Conservation (phyloP, 2,888 invertebrate species). For the Criorhina ranunculi region DNA sequence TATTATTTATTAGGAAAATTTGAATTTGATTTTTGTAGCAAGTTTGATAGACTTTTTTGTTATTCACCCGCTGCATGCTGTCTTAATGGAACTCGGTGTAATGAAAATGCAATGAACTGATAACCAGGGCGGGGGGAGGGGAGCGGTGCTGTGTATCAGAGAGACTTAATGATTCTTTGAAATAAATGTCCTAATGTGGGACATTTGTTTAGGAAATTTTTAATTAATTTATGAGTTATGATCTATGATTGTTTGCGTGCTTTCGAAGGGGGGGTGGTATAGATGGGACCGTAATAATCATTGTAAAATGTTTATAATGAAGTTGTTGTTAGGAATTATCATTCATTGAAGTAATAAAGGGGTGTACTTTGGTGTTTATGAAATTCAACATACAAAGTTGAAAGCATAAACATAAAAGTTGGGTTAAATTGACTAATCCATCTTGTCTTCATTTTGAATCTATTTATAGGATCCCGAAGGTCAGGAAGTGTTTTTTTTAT, state of each 20-base stretch:
- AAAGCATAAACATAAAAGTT: too few species aligned
- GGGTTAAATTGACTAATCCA: too few species aligned
- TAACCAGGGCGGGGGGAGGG: background rate
- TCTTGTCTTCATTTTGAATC: too few species aligned
- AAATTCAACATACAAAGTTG: too few species aligned
- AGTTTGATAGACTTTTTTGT: background rate
- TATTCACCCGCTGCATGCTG: background rate
- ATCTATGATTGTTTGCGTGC: background rate
- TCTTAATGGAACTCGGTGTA: constrained; percentile 9
- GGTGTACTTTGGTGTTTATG: background rate
- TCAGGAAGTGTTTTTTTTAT: too few species aligned
- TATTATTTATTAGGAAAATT: constrained; percentile 43
- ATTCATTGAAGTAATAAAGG: background rate
- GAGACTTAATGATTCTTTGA: background rate
- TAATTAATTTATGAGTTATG: constrained; percentile 4
- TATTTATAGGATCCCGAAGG: too few species aligned
- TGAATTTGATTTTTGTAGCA: constrained; percentile 31
- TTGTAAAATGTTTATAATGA: background rate
- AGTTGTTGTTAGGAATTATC: background rate
- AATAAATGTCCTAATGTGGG: background rate
- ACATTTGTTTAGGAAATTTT: constrained; percentile 3
- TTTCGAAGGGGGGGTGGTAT: background rate
- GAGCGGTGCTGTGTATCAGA: background rate
- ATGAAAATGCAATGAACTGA: constrained; percentile 21
- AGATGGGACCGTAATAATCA: background rate